Evolutionary conservation across 2,113 vertebrate genomes (phyloP).

Genomic region (Prionailurus bengalensis): DNA sequence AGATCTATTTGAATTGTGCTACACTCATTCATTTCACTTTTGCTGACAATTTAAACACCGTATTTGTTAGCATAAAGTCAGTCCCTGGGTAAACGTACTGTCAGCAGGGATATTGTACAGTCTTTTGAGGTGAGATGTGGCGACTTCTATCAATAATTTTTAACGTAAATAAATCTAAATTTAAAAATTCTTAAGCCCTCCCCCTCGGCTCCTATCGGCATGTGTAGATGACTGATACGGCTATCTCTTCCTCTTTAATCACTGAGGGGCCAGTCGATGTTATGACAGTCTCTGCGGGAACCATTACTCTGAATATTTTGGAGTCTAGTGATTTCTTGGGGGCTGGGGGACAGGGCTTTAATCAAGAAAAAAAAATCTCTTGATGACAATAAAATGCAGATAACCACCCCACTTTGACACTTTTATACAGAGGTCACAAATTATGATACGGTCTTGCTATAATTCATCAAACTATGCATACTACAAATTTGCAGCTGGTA

Average conservation of each 20-base stretch:
- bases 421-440: constrained; percentile 42
- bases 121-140: constrained; percentile 44
- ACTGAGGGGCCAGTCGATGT: background rate
- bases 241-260: constrained; percentile 54
- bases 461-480: constrained; percentile 33
- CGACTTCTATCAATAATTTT: constrained; percentile 66
- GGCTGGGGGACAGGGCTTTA: background rate
- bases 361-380: background rate
- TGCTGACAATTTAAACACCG: constrained; percentile 73
- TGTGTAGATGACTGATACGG: background rate
- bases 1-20: constrained; percentile 74
- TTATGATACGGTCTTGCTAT: constrained; percentile 8
- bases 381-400: constrained; percentile 50
- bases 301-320: constrained; percentile 39
- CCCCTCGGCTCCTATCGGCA: background rate
- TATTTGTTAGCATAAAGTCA: constrained; percentile 73
- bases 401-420: constrained; percentile 55
- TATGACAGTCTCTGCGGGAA: constrained; percentile 31
- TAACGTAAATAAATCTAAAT: constrained; percentile 63
- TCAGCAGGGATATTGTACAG: constrained; percentile 51
- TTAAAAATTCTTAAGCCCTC: constrained; percentile 21
- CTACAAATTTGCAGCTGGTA: constrained; percentile 47
- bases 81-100: constrained; percentile 69
- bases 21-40: constrained; percentile 77
- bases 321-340: background rate